Percentiles rank a stretch among this genome's conserved stretches.
Evolutionary conservation across 2,113 vertebrate species (phyloP).

Genomic region (Vicugna pacos): DNA sequence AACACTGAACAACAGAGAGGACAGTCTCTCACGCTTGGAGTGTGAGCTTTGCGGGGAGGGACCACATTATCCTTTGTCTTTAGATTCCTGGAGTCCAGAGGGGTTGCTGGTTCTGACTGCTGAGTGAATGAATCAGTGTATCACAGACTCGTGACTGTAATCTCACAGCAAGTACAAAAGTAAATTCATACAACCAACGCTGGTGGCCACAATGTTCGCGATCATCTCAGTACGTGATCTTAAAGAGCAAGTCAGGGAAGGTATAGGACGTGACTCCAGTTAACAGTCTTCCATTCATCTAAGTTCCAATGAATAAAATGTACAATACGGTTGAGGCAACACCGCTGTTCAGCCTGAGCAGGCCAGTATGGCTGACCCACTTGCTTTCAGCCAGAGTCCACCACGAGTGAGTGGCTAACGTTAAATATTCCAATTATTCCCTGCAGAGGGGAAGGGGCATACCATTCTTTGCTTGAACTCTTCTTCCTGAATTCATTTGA

Average conservation of each 20-base stretch:
- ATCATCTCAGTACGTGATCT: not conserved
- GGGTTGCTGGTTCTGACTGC: not conserved
- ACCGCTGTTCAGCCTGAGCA: not conserved
- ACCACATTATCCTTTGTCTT: not conserved
- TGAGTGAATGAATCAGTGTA: not conserved
- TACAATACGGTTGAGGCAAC: not conserved
- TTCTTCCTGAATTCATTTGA: not conserved
- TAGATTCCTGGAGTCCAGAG: not conserved
- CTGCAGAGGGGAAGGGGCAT: not conserved
- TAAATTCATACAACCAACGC: not conserved
- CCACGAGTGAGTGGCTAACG: not conserved
- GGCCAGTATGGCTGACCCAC: accelerated
- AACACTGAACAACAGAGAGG: not conserved
- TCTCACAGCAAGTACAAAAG: not conserved
- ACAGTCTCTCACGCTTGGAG: not conserved
- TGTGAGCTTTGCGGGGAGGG: not conserved
- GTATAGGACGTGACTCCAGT: not conserved
- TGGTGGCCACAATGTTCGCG: not conserved
- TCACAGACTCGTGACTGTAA: not conserved
- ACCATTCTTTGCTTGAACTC: not conserved
- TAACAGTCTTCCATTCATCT: not conserved
- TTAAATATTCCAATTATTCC: not conserved
- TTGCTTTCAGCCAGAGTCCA: not conserved
- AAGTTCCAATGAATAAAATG: not conserved
- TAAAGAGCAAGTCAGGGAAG: not conserved